These are phyloP conservation scores for Formica selysi DNA, from an alignment of 1,140 invertebrate genomes.

Conservation along the genomic window DNA sequence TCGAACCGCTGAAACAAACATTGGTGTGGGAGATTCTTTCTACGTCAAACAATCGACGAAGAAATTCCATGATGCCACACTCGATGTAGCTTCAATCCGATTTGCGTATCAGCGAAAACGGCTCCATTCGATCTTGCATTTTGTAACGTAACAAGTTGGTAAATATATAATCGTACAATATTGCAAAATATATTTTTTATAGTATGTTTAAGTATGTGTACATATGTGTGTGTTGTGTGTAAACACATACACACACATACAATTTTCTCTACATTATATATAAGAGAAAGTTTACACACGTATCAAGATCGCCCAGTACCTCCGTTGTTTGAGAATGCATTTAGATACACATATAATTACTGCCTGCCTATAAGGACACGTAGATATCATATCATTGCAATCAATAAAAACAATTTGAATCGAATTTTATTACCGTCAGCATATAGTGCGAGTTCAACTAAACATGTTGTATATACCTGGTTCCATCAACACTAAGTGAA, in stretches of 20 bases:
- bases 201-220: constrained; percentile 12
- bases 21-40: constrained; percentile 52
- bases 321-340: constrained; percentile 8
- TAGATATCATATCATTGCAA: background rate
- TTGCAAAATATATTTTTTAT: constrained; percentile 54
- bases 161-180: constrained; percentile 62
- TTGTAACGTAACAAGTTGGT: constrained; percentile 8
- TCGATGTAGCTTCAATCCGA: constrained; percentile 40
- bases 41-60: constrained; percentile 39
- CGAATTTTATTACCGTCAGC: background rate
- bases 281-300: constrained; percentile 42
- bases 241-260: constrained; percentile 47
- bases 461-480: background rate
- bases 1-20: constrained; percentile 53
- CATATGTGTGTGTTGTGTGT: constrained; percentile 33
- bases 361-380: background rate
- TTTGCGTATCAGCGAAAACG: constrained; percentile 53
- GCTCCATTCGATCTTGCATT: background rate
- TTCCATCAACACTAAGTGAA: background rate
- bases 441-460: background rate
- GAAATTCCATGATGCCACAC: constrained; percentile 12
- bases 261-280: constrained; percentile 60
- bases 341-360: background rate
- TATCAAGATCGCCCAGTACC: constrained; percentile 55
- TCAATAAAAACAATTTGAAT: background rate